Percentiles rank a stretch among this genome's conserved stretches.
phyloP scores from a whole-genome alignment of 2,113 vertebrate species.

The Cichladusa arquata region DNA sequence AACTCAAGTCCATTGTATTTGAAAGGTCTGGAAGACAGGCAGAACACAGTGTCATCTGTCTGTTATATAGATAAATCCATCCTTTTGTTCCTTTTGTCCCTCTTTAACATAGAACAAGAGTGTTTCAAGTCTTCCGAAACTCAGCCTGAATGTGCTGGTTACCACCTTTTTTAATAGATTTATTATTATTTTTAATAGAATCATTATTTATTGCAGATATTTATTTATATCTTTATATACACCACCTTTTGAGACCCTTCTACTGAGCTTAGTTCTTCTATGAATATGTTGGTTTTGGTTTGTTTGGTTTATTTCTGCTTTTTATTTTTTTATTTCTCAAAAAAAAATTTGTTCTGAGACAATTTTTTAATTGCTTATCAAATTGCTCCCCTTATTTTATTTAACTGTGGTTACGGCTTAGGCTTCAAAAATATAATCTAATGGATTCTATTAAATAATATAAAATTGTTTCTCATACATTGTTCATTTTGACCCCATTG shows the following conservation, averaged over 20 bases:
- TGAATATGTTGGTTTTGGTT: background rate
- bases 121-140: background rate
- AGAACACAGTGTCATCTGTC: background rate
- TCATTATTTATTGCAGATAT: too few relatives aligned
- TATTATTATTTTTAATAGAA: too few relatives aligned
- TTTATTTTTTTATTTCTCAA: background rate
- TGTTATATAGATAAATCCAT: background rate
- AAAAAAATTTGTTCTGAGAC: background rate
- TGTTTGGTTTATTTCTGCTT: background rate
- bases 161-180: background rate
- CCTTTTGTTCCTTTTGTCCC: background rate
- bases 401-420: background rate
- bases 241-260: background rate
- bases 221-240: background rate
- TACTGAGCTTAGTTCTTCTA: background rate
- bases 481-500: background rate
- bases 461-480: background rate
- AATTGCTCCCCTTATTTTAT: background rate
- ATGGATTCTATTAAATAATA: background rate
- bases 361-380: background rate
- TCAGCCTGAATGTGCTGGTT: background rate
- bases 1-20: background rate
- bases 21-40: background rate
- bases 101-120: background rate
- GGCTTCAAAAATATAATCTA: background rate